Percentiles rank a stretch among this genome's conserved stretches.
Evolutionary conservation across 2,797 vertebrate genomes (phyloP).

Genomic region (Austrolebias charrua): DNA sequence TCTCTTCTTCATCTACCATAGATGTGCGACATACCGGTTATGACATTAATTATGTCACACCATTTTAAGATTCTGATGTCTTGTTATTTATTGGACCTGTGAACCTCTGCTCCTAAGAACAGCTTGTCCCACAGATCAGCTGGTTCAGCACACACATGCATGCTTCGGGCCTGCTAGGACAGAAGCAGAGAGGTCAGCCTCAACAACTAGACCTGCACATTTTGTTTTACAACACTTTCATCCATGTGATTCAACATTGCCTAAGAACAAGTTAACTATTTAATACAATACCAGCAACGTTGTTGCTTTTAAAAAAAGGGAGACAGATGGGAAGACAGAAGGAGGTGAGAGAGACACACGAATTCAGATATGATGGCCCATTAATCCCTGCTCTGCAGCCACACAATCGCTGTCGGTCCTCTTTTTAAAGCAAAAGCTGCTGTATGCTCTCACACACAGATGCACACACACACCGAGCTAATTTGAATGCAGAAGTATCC

Average conservation of each 20-base stretch:
- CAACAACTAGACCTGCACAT: constrained; percentile 11
- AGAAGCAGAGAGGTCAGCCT: constrained; percentile 42
- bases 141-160: constrained; percentile 26
- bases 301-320: constrained; percentile 19
- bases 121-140: constrained; percentile 55
- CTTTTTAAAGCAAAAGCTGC: constrained; percentile 40
- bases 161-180: constrained; percentile 38
- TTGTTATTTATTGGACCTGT: constrained; percentile 75
- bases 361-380: constrained; percentile 52
- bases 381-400: constrained; percentile 51
- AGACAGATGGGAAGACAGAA: constrained; percentile 22
- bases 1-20: constrained; percentile 15
- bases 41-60: constrained; percentile 65
- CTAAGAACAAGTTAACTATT: constrained; percentile 5
- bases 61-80: constrained; percentile 61
- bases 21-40: constrained; percentile 54
- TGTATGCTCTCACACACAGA: constrained; percentile 17
- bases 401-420: constrained; percentile 43
- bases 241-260: constrained; percentile 31
- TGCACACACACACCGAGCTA: constrained; percentile 26
- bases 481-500: constrained; percentile 59
- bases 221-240: constrained; percentile 33
- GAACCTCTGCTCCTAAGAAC: constrained; percentile 57
- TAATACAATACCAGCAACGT: constrained; percentile 1
- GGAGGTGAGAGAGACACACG: constrained; percentile 13